A percentile compares a stretch with the other conserved stretches of the same genome.
These are phyloP conservation scores for Ips typographus DNA, from an alignment of 1,140 invertebrate species.

Conservation along the genomic window DNA sequence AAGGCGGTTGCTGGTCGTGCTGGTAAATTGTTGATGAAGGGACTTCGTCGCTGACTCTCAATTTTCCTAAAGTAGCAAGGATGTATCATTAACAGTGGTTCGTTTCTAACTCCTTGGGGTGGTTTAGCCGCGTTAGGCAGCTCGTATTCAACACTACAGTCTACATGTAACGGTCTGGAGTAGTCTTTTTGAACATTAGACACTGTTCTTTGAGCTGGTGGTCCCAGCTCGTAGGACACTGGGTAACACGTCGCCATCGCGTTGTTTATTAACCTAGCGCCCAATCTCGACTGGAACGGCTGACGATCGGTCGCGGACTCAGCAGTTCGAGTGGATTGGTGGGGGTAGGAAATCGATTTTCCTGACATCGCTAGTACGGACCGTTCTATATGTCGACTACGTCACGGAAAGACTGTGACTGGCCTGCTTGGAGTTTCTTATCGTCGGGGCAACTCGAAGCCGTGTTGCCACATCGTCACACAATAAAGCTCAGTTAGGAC, in stretches of 20 bases:
- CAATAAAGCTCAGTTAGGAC: too few species aligned
- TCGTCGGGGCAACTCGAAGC: conserved; percentile 6
- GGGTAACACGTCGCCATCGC: conserved; percentile 50
- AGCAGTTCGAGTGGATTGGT: conserved; percentile 37
- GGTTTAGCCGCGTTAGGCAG: conserved; percentile 79
- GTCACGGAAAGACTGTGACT: conserved; percentile 39
- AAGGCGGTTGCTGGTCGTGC: conserved; percentile 50
- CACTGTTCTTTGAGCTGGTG: conserved; percentile 42
- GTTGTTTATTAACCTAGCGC: conserved; percentile 39
- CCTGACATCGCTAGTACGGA: conserved; percentile 41
- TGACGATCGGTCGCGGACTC: conserved; percentile 23
- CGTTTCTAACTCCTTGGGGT: conserved; percentile 70
- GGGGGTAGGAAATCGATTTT: conserved; percentile 52
- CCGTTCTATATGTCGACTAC: conserved; percentile 48
- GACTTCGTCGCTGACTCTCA: conserved; percentile 72
- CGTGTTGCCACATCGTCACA: neutral
- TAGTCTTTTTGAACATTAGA: conserved; percentile 67
- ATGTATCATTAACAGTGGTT: conserved; percentile 80
- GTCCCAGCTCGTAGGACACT: conserved; percentile 45
- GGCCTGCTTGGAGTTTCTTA: conserved; percentile 5
- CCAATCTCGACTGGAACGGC: conserved; percentile 48
- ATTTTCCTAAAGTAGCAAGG: conserved; percentile 82
- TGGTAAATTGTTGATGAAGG: conserved; percentile 73
- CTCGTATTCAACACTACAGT: conserved; percentile 84
- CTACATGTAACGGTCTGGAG: conserved; percentile 75